phyloP scores from a whole-genome alignment of 1,140 invertebrate genomes.

The Drosophila ogumai region DNA sequence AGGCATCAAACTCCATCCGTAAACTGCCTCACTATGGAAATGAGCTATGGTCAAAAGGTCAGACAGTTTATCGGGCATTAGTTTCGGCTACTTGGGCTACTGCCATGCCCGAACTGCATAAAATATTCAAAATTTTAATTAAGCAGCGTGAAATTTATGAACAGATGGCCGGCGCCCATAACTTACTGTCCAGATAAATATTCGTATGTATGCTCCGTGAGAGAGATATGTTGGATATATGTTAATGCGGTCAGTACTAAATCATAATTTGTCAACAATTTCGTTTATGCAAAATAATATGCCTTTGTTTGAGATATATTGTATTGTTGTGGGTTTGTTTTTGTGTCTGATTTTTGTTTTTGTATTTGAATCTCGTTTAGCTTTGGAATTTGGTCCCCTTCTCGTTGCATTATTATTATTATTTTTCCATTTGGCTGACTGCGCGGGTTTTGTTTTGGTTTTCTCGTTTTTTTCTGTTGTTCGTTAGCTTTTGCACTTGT shows the following conservation, averaged over 20 bases:
- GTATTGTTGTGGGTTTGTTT: conserved; percentile 43
- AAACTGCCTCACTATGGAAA: conserved; percentile 31
- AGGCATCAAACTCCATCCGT: not conserved
- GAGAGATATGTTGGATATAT: conserved; percentile 40
- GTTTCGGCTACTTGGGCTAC: conserved; percentile 51
- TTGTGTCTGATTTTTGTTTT: conserved; percentile 33
- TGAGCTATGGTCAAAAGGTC: conserved; percentile 50
- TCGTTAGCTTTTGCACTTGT: conserved; percentile 62
- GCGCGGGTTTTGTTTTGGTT: conserved; percentile 32
- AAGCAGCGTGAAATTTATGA: conserved; percentile 54
- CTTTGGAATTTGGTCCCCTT: conserved; percentile 30
- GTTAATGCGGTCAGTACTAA: conserved; percentile 74
- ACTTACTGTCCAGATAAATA: conserved; percentile 44
- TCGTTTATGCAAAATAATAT: conserved; percentile 71
- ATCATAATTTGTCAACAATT: conserved; percentile 81
- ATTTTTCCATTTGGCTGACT: conserved; percentile 62
- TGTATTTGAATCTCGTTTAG: conserved; percentile 31
- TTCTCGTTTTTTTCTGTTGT: not conserved
- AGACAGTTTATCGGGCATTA: conserved; percentile 55
- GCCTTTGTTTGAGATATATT: conserved; percentile 51
- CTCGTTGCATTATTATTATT: conserved; percentile 34
- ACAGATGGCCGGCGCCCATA: conserved; percentile 39
- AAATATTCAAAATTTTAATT: conserved; percentile 56
- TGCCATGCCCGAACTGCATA: conserved; percentile 51
- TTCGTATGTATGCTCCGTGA: conserved; percentile 7